phyloP scores from a whole-genome alignment of 2,113 vertebrate species.

The Aegotheles bennettii region DNA sequence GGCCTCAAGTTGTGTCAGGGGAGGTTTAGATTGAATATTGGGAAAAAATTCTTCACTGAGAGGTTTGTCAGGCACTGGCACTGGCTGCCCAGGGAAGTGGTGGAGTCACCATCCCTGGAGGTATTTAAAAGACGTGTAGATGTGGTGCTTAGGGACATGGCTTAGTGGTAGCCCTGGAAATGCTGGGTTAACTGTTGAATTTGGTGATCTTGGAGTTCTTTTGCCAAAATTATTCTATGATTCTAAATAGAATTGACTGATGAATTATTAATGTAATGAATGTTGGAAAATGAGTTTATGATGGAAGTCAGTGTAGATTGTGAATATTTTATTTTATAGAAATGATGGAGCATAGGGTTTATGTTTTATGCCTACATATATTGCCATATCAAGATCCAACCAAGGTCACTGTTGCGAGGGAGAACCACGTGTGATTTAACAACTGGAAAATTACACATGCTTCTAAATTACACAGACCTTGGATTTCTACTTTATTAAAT shows the following conservation, averaged over 20 bases:
- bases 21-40: no score
- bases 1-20: no score
- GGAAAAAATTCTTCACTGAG: no score
- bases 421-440: background rate
- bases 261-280: background rate
- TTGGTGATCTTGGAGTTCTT: no score
- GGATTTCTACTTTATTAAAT: background rate
- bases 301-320: background rate
- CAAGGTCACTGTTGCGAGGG: background rate
- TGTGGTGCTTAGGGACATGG: no score
- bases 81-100: no score
- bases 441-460: conserved; percentile 31
- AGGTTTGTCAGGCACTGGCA: no score
- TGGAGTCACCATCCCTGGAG: no score
- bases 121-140: no score
- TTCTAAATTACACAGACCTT: conserved; percentile 46
- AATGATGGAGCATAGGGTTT: background rate
- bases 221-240: no score
- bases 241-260: background rate
- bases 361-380: background rate
- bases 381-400: background rate
- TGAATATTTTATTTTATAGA: background rate
- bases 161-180: no score
- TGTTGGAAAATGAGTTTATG: background rate
- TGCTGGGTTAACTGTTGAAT: no score